A percentile compares a stretch with the other conserved stretches of the same genome.
These are phyloP conservation scores for Acrocephalus arundinaceus DNA, from an alignment of 2,113 vertebrate genomes.

Conservation along the genomic window DNA sequence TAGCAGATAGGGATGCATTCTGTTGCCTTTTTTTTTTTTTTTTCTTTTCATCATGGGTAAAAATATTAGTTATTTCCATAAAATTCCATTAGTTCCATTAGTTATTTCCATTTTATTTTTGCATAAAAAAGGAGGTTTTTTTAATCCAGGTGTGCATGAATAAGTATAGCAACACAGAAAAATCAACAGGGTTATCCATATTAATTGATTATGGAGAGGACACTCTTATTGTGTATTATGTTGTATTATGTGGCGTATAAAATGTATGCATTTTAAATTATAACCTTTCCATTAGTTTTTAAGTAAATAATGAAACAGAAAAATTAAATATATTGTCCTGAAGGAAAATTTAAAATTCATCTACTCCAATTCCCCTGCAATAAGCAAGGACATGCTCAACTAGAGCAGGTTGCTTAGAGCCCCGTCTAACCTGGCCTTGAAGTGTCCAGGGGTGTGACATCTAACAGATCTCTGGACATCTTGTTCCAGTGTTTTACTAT, in stretches of 20 bases:
- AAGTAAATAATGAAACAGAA: neutral
- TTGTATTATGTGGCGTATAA: neutral
- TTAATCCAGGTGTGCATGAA: neutral
- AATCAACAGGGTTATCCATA: neutral
- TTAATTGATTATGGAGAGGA: neutral
- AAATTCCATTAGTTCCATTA: neutral
- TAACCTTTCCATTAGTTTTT: neutral
- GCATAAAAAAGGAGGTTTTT: neutral
- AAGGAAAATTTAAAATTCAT: neutral
- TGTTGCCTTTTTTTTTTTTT: neutral
- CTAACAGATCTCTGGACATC: neutral
- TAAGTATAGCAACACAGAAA: neutral
- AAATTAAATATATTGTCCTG: neutral
- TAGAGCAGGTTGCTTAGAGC: neutral
- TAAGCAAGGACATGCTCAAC: neutral
- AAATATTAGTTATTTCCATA: neutral
- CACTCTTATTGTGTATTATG: neutral
- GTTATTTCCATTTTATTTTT: neutral
- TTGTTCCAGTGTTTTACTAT: neutral
- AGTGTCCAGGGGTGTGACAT: neutral
- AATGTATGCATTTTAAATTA: neutral
- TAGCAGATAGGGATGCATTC: neutral
- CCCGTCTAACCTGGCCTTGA: neutral
- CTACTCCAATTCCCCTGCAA: neutral
- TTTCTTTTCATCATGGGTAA: neutral